These are phyloP conservation scores for Allygus modestus DNA, from an alignment of 2,888 invertebrate species.

Conservation along the genomic window DNA sequence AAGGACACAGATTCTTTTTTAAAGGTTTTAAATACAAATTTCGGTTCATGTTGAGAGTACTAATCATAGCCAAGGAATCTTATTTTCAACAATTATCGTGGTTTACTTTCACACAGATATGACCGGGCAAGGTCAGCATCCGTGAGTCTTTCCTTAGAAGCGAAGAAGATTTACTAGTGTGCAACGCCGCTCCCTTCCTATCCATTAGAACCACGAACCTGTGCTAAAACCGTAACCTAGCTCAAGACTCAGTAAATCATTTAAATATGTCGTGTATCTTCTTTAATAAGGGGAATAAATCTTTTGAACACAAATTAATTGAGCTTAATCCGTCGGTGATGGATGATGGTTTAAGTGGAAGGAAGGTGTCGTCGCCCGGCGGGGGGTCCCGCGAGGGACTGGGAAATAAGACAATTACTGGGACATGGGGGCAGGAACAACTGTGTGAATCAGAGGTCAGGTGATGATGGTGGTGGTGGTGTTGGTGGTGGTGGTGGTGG, in stretches of 20 bases:
- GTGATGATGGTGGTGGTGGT: no score
- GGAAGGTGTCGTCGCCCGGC: not conserved
- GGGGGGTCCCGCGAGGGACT: not conserved
- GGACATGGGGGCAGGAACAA: not conserved
- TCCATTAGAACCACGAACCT: not conserved
- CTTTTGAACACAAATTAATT: not conserved
- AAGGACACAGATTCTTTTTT: no score
- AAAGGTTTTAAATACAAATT: no score
- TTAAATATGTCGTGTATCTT: slow-evolving; percentile 11
- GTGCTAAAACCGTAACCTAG: not conserved
- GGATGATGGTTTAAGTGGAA: slow-evolving; percentile 24
- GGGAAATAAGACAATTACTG: not conserved
- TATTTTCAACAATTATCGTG: no score
- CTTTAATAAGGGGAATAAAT: slow-evolving; percentile 23
- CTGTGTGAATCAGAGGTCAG: not conserved
- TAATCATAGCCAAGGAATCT: no score
- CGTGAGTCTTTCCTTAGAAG: not conserved
- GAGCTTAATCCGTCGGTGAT: not conserved
- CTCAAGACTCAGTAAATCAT: not conserved
- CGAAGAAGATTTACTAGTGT: not conserved
- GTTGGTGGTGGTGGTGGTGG: no score
- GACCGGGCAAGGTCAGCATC: no score
- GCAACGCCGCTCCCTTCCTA: not conserved
- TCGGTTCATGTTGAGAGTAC: no score
- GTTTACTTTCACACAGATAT: no score